Evolutionary conservation across 2,113 vertebrate species (phyloP), one percentile per base, ranked within the genome.

Genomic region (Nycticebus coucang): DNA sequence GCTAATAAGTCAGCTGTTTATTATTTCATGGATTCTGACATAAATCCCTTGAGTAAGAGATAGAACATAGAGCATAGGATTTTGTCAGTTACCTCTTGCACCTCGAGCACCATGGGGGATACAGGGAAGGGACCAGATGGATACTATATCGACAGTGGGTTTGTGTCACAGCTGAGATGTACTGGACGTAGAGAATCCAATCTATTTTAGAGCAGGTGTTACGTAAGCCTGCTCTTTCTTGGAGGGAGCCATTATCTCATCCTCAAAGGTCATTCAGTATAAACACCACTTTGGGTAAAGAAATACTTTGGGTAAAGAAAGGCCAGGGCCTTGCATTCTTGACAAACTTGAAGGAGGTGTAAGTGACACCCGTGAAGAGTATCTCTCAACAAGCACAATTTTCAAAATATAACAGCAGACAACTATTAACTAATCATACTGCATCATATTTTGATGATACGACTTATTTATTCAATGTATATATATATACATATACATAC

Each of bases 361-460:
- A 35, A 26, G 0, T 82, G 4, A 3, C 3, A 71, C 1, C 59
- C 14, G 1, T 0, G 1, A 77, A 9, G 0, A 68, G 10, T 0
- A 10, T 21, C 35, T 66, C 55, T 66, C 28, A 35, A 22, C 1
- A 89, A 69, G 41, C 37, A 80, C 0, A 6, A 13, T 50, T 78
- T 74, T 59, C 81, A 78, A 77, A 80, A 33, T 59, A 18, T 18
- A 18, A 37, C 5, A 57, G 59, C 22, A 2, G 4, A 22, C 24
- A 78, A 11, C 80, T 72, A 71, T 45, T 75, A 78, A 13, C 80
- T 66, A 71, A 53, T 69, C 74, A 41, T 10, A 12, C 50, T 55
- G 28, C 4, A n/a, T 30, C 60, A 55, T 33, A 12, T 26, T 53
- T 57, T 24, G 2, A 81, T 53, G 28, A 1, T 14, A n/a, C 4